Evolutionary conservation across 2,888 invertebrate genomes (phyloP), one percentile per base, ranked within the genome.

Genomic region (Myopa tessellatipennis): DNA sequence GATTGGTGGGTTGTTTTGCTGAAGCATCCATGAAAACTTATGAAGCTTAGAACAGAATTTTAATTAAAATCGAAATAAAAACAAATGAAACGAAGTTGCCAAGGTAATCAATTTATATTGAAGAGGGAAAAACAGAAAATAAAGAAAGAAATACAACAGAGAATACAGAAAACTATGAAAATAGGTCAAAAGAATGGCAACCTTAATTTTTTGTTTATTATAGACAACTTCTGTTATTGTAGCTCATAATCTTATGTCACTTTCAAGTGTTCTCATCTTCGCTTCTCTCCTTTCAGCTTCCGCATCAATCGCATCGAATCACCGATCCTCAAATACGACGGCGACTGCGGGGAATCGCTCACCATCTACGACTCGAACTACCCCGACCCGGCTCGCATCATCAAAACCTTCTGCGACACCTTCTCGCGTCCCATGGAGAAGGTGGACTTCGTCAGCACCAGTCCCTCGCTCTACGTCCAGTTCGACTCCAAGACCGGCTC

Each of bases 371-470:
- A 97, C 84, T 94, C 96, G 0, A 92, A 95, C 40, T 93, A 95
- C 91, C 95, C 96, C 5, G 96, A 97, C 85, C 96, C 96, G 81
- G 95, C 96, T 0, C 92, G 93, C 82, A 96, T 97, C 84, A 96
- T 97, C 85, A 97, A 97, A 89, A 97, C 96, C 0, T 97, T 97
- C 90, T 97, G 97, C 89, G 97, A 97, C 89, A 97, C 97, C 4
- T 96, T 96, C 90, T 96, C 96, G 52, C 93, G 95, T 81, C 96
- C 96, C 0, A 95, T 96, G 95, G 96, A 97, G 89, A 97, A 96
- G 85, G 95, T 96, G 84, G 96, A 97, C 87, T 97, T 97, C 82
- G 95, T 97, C 0, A 96, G 96, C 0, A 95, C 95, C 0, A 95
- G 95, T 8, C 95, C 95, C 82, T 93, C 96, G 0, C 92, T 97